Percentiles rank a stretch among this genome's conserved stretches.
These are phyloP conservation scores for Lordiphosa stackelbergi DNA, from an alignment of 1,140 invertebrate genomes.

Conservation along the genomic window DNA sequence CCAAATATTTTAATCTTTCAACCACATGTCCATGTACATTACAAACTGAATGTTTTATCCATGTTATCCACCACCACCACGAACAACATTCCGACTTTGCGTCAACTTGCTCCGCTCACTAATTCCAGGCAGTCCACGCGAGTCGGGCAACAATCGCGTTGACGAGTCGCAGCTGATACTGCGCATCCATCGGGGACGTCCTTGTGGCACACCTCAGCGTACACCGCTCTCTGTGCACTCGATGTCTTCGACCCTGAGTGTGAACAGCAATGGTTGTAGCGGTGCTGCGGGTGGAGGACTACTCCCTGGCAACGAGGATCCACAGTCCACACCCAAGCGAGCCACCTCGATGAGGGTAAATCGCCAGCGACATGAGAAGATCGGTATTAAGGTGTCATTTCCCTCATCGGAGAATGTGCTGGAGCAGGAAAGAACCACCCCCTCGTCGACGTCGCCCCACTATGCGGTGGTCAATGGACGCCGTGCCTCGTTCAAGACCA, in stretches of 20 bases:
- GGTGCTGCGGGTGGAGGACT: constrained; percentile 8
- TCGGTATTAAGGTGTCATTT: constrained; percentile 90
- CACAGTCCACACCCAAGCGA: constrained; percentile 44
- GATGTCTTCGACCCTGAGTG: constrained; percentile 71
- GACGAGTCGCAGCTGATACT: constrained; percentile 93
- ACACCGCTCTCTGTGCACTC: constrained; percentile 72
- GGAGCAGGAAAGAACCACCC: constrained; percentile 69
- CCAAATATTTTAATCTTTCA: constrained; percentile 20
- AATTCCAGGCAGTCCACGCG: constrained; percentile 71
- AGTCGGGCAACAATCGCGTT: constrained; percentile 81
- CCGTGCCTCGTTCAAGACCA: constrained; percentile 60
- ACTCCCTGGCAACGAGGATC: constrained; percentile 27
- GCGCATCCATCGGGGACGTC: constrained; percentile 90
- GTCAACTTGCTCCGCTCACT: constrained; percentile 50
- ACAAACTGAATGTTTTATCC: constrained; percentile 56
- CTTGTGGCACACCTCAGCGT: constrained; percentile 63
- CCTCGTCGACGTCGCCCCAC: constrained; percentile 79
- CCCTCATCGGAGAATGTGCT: constrained; percentile 86
- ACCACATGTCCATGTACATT: constrained; percentile 52
- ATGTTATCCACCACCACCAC: constrained; percentile 19
- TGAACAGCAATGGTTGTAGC: constrained; percentile 64
- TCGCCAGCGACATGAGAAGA: constrained; percentile 83
- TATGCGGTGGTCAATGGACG: constrained; percentile 52
- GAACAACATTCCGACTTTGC: constrained; percentile 32
- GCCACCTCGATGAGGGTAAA: constrained; percentile 78